Base-by-base conservation (phyloP, 1,140 invertebrate genomes). In the Brachionus manjavacas region DNA sequence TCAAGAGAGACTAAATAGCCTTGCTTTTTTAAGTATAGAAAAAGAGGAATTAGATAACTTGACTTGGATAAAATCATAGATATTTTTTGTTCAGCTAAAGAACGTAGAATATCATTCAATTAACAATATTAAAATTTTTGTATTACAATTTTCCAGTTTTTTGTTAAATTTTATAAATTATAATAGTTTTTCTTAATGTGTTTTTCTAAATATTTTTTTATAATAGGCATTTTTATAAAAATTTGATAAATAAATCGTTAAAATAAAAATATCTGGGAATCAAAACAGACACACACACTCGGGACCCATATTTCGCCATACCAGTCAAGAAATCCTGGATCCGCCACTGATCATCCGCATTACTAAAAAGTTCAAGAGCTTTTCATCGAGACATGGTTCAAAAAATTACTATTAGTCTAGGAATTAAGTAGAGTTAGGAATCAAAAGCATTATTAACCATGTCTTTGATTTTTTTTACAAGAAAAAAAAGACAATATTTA, bases 21-120 rank as follows among this genome's bases (percentile, higher is more conserved):
- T 76, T 9, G 41, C 72, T 23, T 11, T 76, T 46, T 49, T 76
- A 49, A 76, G 25, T 28, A 76, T 76, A 28, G 72, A 76, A 76
- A 41, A 35, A 72, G 68, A 72, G 68, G 43, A 76, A 76, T 23
- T 25, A 20, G 41, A 49, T 49, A 25, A 49, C 0, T 76, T 12
- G 23, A 52, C 25, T 25, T 49, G 31, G 72, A 46, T 46, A 46
- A 76, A 76, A 76, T 76, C 23, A 23, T 76, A 49, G 20, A 49
- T 49, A 31, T 49, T 76, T 76, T 52, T 49, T 25, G 20, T 25
- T 9, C 16, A 76, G 46, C 20, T 20, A 76, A 76, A 49, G 1
- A 76, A 12, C n/a, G 72, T 25, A 46, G 72, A 49, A 20, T 72
- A 72, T 60, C 52, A 60, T 60, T 60, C 52, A 60, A 60, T 60